These are phyloP conservation scores for Halictus ligatus DNA, from an alignment of 2,888 invertebrate species.

Conservation along the genomic window DNA sequence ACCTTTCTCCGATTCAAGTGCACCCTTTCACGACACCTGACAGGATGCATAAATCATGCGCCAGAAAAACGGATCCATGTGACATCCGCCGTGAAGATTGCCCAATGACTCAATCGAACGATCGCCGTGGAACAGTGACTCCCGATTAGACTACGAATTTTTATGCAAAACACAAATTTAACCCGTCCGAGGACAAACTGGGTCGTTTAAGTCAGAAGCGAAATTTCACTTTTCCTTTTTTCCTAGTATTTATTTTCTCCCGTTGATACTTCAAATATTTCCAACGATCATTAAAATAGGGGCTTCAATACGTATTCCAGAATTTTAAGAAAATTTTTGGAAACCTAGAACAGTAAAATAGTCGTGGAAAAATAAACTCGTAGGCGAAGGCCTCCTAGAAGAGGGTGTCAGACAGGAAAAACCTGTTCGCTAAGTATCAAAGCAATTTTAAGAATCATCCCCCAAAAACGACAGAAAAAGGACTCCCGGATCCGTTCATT, in stretches of 20 bases:
- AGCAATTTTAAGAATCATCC: neutral
- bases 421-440: neutral
- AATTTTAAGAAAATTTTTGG: neutral
- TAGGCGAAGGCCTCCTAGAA: neutral
- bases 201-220: no score
- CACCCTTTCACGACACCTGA: neutral
- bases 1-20: constrained; percentile 23
- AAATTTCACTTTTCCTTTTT: no score
- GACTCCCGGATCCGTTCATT: neutral
- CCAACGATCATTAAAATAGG: no score
- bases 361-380: no score
- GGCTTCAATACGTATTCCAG: neutral
- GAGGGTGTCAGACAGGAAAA: neutral
- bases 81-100: neutral
- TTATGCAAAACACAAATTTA: neutral
- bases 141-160: neutral
- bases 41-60: neutral
- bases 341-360: no score
- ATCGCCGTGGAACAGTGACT: neutral
- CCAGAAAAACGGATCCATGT: neutral
- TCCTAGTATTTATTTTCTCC: no score
- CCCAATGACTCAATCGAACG: no score
- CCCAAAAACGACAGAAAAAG: neutral
- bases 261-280: no score
- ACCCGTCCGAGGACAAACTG: no score